Conservation (phyloP, 2,888 invertebrate species). For the Thera britannica region DNA sequence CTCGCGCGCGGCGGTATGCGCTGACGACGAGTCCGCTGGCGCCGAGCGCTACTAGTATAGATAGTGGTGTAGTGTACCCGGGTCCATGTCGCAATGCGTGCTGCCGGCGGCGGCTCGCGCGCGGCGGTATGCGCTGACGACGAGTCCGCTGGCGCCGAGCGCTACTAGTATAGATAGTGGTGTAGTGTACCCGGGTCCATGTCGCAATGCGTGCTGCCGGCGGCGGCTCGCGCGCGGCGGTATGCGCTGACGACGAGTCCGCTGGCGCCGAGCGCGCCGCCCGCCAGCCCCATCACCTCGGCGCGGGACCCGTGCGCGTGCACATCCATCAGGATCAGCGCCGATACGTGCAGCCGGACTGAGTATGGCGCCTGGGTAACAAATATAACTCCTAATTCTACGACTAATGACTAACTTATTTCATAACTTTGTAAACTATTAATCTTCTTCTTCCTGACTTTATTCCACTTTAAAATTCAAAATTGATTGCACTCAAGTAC, state of each 20-base stretch:
- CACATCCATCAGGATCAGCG: constrained; percentile 87
- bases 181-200: constrained; percentile 85
- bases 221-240: constrained; percentile 87
- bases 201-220: constrained; percentile 89
- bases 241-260: constrained; percentile 66
- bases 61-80: constrained; percentile 48
- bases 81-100: constrained; percentile 92
- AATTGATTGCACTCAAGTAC: no score
- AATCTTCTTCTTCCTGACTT: no score
- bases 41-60: no score
- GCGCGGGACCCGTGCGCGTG: constrained; percentile 88
- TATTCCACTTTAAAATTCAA: no score
- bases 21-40: no score
- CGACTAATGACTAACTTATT: no score
- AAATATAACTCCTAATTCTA: not conserved
- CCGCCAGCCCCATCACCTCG: constrained; percentile 91
- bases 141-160: no score
- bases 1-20: no score
- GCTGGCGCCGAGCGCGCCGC: constrained; percentile 72
- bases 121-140: constrained; percentile 79
- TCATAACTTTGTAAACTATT: no score
- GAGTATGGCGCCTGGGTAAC: constrained; percentile 85
- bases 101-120: constrained; percentile 87
- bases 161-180: no score
- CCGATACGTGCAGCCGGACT: constrained; percentile 84